Evolutionary conservation across 1,140 invertebrate genomes (phyloP).

Genomic region (Pectinophora gossypiella): DNA sequence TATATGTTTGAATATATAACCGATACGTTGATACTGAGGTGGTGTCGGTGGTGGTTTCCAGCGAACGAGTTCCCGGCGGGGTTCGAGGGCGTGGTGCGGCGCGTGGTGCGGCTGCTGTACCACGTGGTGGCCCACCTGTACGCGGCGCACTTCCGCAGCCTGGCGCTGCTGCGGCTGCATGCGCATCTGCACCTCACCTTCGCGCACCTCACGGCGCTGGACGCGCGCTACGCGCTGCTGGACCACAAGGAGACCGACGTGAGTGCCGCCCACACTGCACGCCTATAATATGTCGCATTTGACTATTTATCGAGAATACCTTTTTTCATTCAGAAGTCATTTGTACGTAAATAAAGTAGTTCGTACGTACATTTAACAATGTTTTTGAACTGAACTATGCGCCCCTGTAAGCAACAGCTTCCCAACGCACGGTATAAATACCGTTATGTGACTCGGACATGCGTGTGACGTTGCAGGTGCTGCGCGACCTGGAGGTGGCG

Average conservation of each 20-base stretch:
- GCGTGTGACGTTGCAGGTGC: slow-evolving; percentile 62
- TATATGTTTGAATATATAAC: too few species aligned
- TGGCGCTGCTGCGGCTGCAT: slow-evolving; percentile 93
- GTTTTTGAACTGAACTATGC: too few species aligned
- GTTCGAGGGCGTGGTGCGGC: slow-evolving; percentile 96
- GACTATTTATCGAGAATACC: too few species aligned
- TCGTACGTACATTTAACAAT: too few species aligned
- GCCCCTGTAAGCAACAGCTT: too few species aligned
- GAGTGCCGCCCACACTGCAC: background rate
- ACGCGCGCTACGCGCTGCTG: slow-evolving; percentile 92
- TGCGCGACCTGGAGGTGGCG: slow-evolving; percentile 89
- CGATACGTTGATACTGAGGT: too few species aligned
- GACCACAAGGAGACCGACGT: slow-evolving; percentile 97
- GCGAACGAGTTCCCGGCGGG: slow-evolving; percentile 96
- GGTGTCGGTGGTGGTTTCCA: slow-evolving; percentile 65
- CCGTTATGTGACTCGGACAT: too few species aligned
- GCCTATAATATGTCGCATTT: too few species aligned
- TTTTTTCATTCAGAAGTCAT: too few species aligned
- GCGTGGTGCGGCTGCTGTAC: slow-evolving; percentile 96
- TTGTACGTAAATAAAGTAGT: too few species aligned
- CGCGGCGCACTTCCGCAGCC: slow-evolving; percentile 97
- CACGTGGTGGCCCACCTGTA: slow-evolving; percentile 98
- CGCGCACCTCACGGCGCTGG: slow-evolving; percentile 94
- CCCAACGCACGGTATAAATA: too few species aligned
- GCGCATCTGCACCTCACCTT: slow-evolving; percentile 97